Evolutionary conservation across 2,888 invertebrate species (phyloP), one percentile per base, ranked within the genome.

Genomic region (Perdita meconis): DNA sequence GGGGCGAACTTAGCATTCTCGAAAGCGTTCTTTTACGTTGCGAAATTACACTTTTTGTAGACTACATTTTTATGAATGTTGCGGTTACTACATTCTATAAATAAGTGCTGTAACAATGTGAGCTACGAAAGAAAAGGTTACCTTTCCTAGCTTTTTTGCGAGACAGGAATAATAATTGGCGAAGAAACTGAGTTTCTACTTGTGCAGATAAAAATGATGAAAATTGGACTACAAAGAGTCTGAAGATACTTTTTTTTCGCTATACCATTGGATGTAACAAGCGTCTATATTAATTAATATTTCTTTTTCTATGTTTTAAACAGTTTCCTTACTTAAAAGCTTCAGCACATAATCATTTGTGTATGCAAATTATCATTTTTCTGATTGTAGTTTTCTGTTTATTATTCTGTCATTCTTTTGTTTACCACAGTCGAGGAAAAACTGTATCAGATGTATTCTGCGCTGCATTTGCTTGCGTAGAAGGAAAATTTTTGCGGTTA

Each of bases 361-460:
- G n/a, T n/a, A n/a, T n/a, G n/a, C n/a, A n/a, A n/a, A n/a, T n/a
- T n/a, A n/a, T n/a, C n/a, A n/a, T n/a, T n/a, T n/a, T n/a, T n/a
- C n/a, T n/a, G n/a, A n/a, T 30, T 6, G 30, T 30, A 30, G 22
- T 12, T 0, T 10, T 10, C 10, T 19, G 10, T 4, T 47, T 22
- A 19, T 10, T 19, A 19, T 10, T 19, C 16, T 0, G 10, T 16
- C 19, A 19, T 5, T 26, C 13, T 51, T 51, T n/a, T n/a, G 26
- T 26, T 51, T 51, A 26, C 26, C 51, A 26, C 26, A 6, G 26
- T 51, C 22, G 26, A 51, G 26, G 26, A 51, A 47, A 47, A 47
- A 19, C 16, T 47, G 19, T 55, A 10, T 3, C 5, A 10, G 34
- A 1, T 8, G 6, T 34, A 34, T n/a, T 19, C 13, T 12, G 47